Base-by-base conservation (phyloP, 2,888 invertebrate genomes). In the Sarcophaga rosellei region DNA sequence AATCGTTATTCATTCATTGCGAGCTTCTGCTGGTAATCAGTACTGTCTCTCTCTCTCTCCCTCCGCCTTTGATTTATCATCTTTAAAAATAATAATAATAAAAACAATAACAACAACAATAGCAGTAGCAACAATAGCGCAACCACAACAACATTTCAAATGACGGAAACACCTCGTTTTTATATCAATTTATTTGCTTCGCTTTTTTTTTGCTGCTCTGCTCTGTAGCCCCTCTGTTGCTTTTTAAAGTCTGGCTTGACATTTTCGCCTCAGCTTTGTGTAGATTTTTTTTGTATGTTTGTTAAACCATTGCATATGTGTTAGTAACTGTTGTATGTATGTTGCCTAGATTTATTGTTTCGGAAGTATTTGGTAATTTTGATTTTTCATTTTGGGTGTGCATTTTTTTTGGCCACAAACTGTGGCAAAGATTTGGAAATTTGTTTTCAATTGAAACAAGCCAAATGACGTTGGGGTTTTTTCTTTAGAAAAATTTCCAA, bases 111-210 rank as follows among this genome's bases (percentile, higher is more conserved):
- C 57, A 69, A 68, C 47, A 35, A 62, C 1, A 65, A 8, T 0
- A 65, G 3, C 12, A 23, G 25, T 23, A 70, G 47, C 53, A 44
- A 65, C n/a, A 44, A 66, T 47, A 25, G 61, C 25, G 47, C 47
- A 15, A 53, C 53, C 12, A 72, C 66, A 57, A 44, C 20, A 68
- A 72, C 45, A 65, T 62, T 53, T 53, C 35, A 76, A 45, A 85
- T 85, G 87, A 85, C 85, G 87, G 87, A 87, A 85, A 87, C 87
- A 87, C 85, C 85, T 87, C 77, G 85, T 85, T 85, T 77, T 76
- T 35, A 35, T 10, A 35, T 35, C 35, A 35, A 35, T 10, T 35
- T 35, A 35, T 35, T 35, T 35, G 35, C 8, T 35, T 35, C 35
- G 1, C 35, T 74, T 65, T 44, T 80, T 77, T 65, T 70, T 11